Conservation (phyloP, 1,140 invertebrate genomes). For the Trichoplusia ni region DNA sequence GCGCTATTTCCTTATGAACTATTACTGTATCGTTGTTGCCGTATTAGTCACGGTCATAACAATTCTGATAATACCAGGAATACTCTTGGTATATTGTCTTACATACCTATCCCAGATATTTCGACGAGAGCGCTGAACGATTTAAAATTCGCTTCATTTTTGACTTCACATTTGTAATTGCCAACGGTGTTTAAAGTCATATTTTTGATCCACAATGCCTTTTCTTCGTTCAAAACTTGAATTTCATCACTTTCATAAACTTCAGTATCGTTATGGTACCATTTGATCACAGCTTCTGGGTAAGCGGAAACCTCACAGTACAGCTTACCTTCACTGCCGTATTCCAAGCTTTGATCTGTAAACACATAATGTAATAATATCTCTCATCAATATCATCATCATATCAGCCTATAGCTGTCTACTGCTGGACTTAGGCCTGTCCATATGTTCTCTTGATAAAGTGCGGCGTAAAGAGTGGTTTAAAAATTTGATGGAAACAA, state of each 20-base stretch:
- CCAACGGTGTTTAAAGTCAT: slow-evolving; percentile 56
- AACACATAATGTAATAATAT: neutral
- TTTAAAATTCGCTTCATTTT: slow-evolving; percentile 45
- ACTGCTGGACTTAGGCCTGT: too few species aligned
- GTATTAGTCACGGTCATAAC: too few species aligned
- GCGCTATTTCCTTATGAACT: too few species aligned
- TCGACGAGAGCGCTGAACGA: slow-evolving; percentile 45
- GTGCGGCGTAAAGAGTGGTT: neutral
- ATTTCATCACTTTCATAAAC: slow-evolving; percentile 44
- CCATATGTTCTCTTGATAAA: neutral
- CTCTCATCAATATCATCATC: too few species aligned
- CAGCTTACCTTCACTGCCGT: slow-evolving; percentile 50
- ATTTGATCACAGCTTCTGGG: slow-evolving; percentile 59
- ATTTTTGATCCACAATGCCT: slow-evolving; percentile 55
- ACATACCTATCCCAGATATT: slow-evolving; percentile 62
- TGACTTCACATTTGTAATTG: slow-evolving; percentile 56
- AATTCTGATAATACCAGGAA: too few species aligned
- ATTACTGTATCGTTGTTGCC: too few species aligned
- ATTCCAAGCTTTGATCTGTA: slow-evolving; percentile 61
- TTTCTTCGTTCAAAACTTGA: slow-evolving; percentile 43
- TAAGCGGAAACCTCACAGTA: slow-evolving; percentile 62
- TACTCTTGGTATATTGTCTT: neutral
- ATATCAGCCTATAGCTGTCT: too few species aligned
- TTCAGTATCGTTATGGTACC: slow-evolving; percentile 61
- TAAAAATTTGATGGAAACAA: too few species aligned